Base-by-base conservation (phyloP, 2,888 invertebrate species). In the Kuschelorhynchus macadamiae region DNA sequence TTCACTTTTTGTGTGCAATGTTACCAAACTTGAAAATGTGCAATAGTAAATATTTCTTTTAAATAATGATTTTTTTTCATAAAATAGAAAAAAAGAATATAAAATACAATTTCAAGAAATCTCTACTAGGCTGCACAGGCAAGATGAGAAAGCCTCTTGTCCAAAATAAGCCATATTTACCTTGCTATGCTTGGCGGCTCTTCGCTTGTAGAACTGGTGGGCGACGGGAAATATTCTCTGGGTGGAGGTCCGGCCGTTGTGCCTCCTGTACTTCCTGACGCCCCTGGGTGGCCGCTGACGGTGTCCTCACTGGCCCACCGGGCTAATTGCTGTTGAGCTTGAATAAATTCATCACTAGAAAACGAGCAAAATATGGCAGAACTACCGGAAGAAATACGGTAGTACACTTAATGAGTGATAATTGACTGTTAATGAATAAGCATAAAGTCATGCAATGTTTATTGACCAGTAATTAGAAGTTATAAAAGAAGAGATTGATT, bases 281-380 rank as follows among this genome's bases (percentile, higher is more conserved):
- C 85, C 78, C 80, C 77, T 72, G 82, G 83, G 81, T 82, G 85
- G 81, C 83, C 83, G 50, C 80, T 83, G 77, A 84, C 84, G 81
- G 84, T 83, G 76, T 93, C 93, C 88, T 94, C 93, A 92, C 93
- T 94, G 89, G 93, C 94, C 93, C 94, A 94, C 90, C 92, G 93
- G 91, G 92, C 94, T 92, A 93, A 90, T 90, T 92, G 93, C 92
- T 92, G 94, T 92, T 93, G 94, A 93, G 94, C 94, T 93, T 94
- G 93, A 93, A 94, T 93, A 93, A 94, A 94, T 91, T 93, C 93
- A 93, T 93, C 94, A 93, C 94, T 94, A 93, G 91, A 93, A 93
- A 70, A 70, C 50, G 55, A 70, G 53, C 49, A 59, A 66, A 70
- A 65, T 46, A 36, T 67, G 63, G 60, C 59, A 44, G 52, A 60